Percentiles rank a stretch among this genome's conserved stretches.
phyloP scores from a whole-genome alignment of 2,113 vertebrate species.

The Indicator maculatus region DNA sequence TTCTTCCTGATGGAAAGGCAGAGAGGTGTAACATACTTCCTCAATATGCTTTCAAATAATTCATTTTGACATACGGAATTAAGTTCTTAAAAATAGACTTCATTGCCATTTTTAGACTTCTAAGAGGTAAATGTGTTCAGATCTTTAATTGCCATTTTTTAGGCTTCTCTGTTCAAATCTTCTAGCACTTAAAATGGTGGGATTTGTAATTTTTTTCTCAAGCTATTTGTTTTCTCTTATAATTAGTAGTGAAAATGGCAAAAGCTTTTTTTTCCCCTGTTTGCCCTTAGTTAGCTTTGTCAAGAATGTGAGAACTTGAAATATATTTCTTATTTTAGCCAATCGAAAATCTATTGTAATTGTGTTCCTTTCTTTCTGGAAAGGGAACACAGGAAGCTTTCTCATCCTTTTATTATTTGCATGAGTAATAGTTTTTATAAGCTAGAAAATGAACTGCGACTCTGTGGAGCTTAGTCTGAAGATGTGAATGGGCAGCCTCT shows the following conservation, averaged over 20 bases:
- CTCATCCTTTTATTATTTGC: background rate
- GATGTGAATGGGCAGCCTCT: background rate
- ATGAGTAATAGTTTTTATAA: background rate
- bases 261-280: background rate
- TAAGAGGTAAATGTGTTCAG: background rate
- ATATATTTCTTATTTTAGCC: background rate
- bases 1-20: background rate
- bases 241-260: background rate
- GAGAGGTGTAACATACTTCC: background rate
- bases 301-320: constrained; percentile 3
- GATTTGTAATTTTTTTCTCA: background rate
- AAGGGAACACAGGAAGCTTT: constrained; percentile 1
- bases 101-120: background rate
- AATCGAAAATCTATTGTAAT: background rate
- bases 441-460: background rate
- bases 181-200: background rate
- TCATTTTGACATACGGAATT: background rate
- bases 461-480: background rate
- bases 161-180: background rate
- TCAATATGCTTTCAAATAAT: background rate
- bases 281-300: constrained; percentile 11
- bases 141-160: background rate
- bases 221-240: background rate
- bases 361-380: background rate
- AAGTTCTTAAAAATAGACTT: background rate